These are phyloP conservation scores for Apostichopus californicus DNA, from an alignment of 35 echinoderm and acorn worm species.

Conservation along the genomic window DNA sequence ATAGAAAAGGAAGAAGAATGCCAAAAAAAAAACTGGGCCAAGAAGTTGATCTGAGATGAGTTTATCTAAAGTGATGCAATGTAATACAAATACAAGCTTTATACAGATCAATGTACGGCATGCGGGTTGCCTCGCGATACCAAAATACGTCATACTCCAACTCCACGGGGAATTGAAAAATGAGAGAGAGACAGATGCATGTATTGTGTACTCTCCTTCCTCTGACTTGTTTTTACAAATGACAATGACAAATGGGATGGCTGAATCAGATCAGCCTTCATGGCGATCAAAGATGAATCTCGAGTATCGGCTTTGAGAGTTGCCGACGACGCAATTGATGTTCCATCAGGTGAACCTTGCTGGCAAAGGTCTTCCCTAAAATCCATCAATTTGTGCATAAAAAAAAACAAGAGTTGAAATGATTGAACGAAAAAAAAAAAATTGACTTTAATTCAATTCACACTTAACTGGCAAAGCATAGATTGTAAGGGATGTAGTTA, in stretches of 20 bases:
- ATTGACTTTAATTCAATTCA: too few relatives aligned
- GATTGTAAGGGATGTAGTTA: too few relatives aligned
- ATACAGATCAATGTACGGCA: conserved; percentile 2
- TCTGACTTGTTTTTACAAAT: conserved; percentile 5
- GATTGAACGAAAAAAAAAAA: too few relatives aligned
- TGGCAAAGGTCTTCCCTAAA: too few relatives aligned
- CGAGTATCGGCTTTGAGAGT: background rate
- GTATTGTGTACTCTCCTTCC: conserved; percentile 18
- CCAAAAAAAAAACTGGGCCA: background rate
- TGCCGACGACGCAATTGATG: background rate
- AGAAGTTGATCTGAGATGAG: background rate
- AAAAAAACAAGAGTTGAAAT: too few relatives aligned
- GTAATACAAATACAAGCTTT: background rate
- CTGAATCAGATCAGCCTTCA: background rate
- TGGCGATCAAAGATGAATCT: background rate
- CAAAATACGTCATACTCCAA: conserved; percentile 18
- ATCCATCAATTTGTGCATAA: too few relatives aligned
- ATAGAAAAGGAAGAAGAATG: background rate
- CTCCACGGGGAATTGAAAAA: conserved; percentile 19
- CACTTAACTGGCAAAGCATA: too few relatives aligned
- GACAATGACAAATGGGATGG: background rate
- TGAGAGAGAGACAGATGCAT: background rate
- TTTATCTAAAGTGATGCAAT: background rate
- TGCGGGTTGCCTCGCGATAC: conserved; percentile 17
- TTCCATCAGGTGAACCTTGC: too few relatives aligned